Base-by-base conservation (phyloP, 2,113 vertebrate species). In the Parotia lawesii region DNA sequence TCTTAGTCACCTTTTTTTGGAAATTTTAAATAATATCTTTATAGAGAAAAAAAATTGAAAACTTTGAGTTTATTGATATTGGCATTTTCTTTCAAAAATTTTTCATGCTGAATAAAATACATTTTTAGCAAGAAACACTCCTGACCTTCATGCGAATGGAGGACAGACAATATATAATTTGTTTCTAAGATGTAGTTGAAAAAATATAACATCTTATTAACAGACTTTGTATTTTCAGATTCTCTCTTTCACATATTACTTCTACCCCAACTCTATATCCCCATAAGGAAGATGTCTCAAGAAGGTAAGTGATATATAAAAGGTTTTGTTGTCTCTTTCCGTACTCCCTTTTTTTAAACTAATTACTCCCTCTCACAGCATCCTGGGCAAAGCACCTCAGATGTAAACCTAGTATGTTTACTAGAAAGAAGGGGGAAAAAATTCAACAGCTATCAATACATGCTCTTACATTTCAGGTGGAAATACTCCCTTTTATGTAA, bases 401-500 rank as follows among this genome's bases (percentile, higher is more conserved):
- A n/a, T n/a, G n/a, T n/a, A n/a, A n/a, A n/a, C 28, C 87, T 92
- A 92, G 60, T 67, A 47, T 79, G 40, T 90, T 89, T 89, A 60
- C 37, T 73, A 58, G 71, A 87, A 80, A 65, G 79, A n/a, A 37
- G 44, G 11, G 13, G 16, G 3, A 16, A 44, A 42, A 66, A 28
- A n/a, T 45, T 31, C 40, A 74, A 56, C 45, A 91, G 77, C 64
- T 85, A 56, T 94, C 92, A 93, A 96, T 86, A 93, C n/a, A 37
- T 23, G n/a, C 64, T 87, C 94, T 96, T 97, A 84, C 82, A 90
- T 97, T 94, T 96, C 95, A 95, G 74, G 56, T 86, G 61, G 67
- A 90, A 93, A 87, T 56, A 29, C 31, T 91, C 27, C 35, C 66
- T 95, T 96, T 94, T 87, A 85, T 85, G 58, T 80, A 79, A 74